Evolutionary conservation across 2,888 invertebrate genomes (phyloP).

Genomic region (Standfussiana lucernea): DNA sequence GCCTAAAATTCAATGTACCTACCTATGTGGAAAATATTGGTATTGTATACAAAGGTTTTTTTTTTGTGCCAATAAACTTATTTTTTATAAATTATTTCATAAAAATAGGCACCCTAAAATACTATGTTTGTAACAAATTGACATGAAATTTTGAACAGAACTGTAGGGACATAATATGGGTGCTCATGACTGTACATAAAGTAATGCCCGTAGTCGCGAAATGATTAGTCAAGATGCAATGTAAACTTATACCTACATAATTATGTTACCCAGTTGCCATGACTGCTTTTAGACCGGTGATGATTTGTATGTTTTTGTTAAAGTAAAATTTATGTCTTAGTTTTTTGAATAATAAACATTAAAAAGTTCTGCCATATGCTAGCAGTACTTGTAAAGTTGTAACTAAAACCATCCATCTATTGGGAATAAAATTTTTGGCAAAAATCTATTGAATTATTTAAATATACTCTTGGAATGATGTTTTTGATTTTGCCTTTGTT

Average conservation of each 20-base stretch:
- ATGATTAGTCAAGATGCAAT: no score
- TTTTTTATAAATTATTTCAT: no score
- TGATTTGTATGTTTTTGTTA: not conserved
- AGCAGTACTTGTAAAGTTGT: not conserved
- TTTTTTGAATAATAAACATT: not conserved
- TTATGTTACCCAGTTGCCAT: not conserved
- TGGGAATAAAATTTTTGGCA: not conserved
- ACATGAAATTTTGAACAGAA: no score
- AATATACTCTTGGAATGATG: not conserved
- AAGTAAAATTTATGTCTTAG: not conserved
- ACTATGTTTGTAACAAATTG: no score
- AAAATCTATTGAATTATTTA: not conserved
- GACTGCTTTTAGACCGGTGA: not conserved
- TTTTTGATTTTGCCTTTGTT: not conserved
- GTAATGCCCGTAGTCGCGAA: not conserved
- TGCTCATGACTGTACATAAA: no score
- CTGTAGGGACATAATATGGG: no score
- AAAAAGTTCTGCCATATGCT: not conserved
- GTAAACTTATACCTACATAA: no score
- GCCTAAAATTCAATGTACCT: no score
- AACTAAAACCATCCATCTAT: not conserved
- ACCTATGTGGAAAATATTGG: no score
- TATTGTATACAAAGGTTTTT: no score
- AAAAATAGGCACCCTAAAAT: no score
- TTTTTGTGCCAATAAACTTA: no score